A percentile compares a stretch with the other conserved stretches of the same genome.
phyloP scores from a whole-genome alignment of 2,888 invertebrate species.

The Lasioglossum zephyrum region DNA sequence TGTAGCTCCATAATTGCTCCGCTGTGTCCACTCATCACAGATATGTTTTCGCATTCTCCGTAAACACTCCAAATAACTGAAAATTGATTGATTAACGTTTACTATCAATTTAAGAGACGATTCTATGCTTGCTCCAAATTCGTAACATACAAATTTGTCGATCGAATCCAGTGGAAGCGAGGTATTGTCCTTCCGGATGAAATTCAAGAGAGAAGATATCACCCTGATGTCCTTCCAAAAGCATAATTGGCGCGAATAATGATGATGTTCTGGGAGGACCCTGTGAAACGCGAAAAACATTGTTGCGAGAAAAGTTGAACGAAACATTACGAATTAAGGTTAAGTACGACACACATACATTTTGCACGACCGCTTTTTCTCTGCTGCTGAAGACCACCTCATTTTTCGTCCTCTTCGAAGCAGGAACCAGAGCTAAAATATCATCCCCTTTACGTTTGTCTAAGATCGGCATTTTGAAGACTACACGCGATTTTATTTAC shows the following conservation, averaged over 20 bases:
- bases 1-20: constrained; percentile 98
- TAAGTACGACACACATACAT: constrained; percentile 86
- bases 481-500: neutral
- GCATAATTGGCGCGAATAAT: constrained; percentile 96
- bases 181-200: constrained; percentile 97
- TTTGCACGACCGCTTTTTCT: constrained; percentile 91
- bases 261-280: constrained; percentile 93
- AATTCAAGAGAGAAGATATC: constrained; percentile 97
- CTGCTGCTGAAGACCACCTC: constrained; percentile 90
- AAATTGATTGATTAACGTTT: constrained; percentile 73
- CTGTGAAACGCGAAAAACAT: constrained; percentile 74
- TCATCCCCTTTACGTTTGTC: constrained; percentile 83
- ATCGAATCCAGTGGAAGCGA: constrained; percentile 98
- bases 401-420: constrained; percentile 89
- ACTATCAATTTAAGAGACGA: neutral
- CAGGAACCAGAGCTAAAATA: constrained; percentile 84
- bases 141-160: constrained; percentile 94
- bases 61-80: constrained; percentile 97
- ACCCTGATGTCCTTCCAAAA: constrained; percentile 97
- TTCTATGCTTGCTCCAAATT: neutral
- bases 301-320: neutral
- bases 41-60: constrained; percentile 98
- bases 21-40: constrained; percentile 96
- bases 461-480: constrained; percentile 77
- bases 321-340: constrained; percentile 54